phyloP scores from a whole-genome alignment of 2,797 vertebrate species.

The Sebastiscus albofasciatus region DNA sequence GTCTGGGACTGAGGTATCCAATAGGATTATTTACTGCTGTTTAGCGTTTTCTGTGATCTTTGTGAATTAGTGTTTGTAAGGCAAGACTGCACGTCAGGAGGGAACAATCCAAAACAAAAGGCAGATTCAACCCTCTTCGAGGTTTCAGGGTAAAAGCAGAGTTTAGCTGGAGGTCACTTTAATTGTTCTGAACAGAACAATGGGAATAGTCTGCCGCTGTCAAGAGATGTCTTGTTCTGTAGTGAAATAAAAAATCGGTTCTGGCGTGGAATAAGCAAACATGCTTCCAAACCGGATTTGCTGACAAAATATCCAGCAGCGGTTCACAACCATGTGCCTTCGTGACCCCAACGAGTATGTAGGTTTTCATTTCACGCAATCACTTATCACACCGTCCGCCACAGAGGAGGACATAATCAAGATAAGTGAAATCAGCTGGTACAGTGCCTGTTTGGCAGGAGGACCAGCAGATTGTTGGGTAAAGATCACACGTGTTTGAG shows the following conservation, averaged over 20 bases:
- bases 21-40: constrained; percentile 64
- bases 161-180: constrained; percentile 56
- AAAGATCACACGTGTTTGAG: constrained; percentile 2
- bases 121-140: constrained; percentile 41
- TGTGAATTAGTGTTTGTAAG: constrained; percentile 57
- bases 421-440: constrained; percentile 32
- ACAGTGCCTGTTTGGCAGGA: not conserved
- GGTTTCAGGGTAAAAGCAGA: constrained; percentile 46
- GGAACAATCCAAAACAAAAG: constrained; percentile 44
- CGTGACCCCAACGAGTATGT: not conserved
- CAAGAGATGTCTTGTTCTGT: constrained; percentile 60
- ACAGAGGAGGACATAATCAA: constrained; percentile 19
- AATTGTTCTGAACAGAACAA: constrained; percentile 51
- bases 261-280: constrained; percentile 44
- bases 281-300: constrained; percentile 27
- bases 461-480: constrained; percentile 1
- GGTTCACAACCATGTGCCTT: constrained; percentile 16
- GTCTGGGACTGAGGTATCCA: constrained; percentile 62
- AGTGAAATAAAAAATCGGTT: constrained; percentile 38
- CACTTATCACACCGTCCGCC: constrained; percentile 11
- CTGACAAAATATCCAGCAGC: constrained; percentile 15
- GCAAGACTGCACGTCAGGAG: constrained; percentile 48
- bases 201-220: constrained; percentile 55
- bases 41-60: constrained; percentile 59
- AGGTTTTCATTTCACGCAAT: constrained; percentile 34